Percentiles rank a stretch among this genome's conserved stretches.
phyloP scores from a whole-genome alignment of 2,797 vertebrate genomes.

The Amphiprion clarkii region DNA sequence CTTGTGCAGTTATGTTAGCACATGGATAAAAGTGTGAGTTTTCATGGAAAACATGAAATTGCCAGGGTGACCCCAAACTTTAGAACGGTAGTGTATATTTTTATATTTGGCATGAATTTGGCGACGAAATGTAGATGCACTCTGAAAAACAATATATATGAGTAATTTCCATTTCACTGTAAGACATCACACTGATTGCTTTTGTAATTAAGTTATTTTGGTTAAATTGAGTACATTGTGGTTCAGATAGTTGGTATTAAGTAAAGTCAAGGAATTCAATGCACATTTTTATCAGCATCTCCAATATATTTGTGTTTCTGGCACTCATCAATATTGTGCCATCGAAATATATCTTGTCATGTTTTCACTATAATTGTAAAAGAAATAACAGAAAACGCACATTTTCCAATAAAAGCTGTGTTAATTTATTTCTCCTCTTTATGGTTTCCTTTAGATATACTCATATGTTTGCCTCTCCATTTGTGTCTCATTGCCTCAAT shows the following conservation, averaged over 20 bases:
- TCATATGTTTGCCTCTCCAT: slow-evolving; percentile 11
- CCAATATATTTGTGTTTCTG: not conserved
- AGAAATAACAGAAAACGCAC: not conserved
- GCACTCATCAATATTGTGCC: too few relatives aligned
- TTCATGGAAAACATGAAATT: too few relatives aligned
- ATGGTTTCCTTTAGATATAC: slow-evolving; percentile 29
- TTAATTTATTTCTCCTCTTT: slow-evolving; percentile 26
- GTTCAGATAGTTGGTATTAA: not conserved
- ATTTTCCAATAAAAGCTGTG: slow-evolving; percentile 14
- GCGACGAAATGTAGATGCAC: too few relatives aligned
- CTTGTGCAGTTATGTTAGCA: too few relatives aligned
- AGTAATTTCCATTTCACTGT: too few relatives aligned
- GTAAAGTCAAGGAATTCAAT: not conserved
- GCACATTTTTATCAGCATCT: slow-evolving; percentile 2
- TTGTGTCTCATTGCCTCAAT: slow-evolving; percentile 22
- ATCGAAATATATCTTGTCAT: too few relatives aligned
- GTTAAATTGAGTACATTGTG: not conserved
- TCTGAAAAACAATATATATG: too few relatives aligned
- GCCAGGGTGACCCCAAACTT: too few relatives aligned
- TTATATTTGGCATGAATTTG: too few relatives aligned
- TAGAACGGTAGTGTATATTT: too few relatives aligned
- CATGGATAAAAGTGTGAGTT: too few relatives aligned
- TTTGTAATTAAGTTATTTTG: too few relatives aligned
- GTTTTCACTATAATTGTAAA: not conserved
- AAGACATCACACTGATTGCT: not conserved